Conservation (phyloP, 2,797 vertebrate species). For the Serranus cabrilla region DNA sequence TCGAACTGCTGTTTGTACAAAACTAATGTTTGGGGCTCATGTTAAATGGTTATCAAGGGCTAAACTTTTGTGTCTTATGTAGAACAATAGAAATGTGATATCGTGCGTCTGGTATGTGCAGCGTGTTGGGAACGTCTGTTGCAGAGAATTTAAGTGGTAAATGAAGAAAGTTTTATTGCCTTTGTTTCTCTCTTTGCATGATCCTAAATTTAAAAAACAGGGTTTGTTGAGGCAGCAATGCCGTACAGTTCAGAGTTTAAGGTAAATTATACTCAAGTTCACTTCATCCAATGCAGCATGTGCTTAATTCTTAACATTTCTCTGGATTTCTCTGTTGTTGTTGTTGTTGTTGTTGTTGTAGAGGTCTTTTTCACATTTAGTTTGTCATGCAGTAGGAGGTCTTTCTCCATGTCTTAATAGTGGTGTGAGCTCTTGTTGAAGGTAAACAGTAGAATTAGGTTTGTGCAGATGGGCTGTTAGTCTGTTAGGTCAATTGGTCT, state of each 20-base stretch:
- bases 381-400: conserved; percentile 9
- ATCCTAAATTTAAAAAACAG: conserved; percentile 30
- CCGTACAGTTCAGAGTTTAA: not conserved
- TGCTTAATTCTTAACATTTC: not conserved
- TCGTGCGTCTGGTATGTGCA: conserved; percentile 3
- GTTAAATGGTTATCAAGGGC: not conserved
- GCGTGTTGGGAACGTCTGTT: conserved; percentile 1
- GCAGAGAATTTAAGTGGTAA: conserved; percentile 13
- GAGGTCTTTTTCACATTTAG: not conserved
- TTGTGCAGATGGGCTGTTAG: conserved; percentile 2
- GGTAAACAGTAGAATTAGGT: conserved; percentile 65
- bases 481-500: conserved; percentile 40
- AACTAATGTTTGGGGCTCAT: not conserved
- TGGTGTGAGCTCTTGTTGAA: conserved; percentile 45
- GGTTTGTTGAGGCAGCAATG: conserved; percentile 8
- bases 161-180: conserved; percentile 5
- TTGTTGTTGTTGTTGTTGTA: not conserved
- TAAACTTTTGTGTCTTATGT: conserved; percentile 7
- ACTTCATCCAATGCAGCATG: not conserved
- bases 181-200: conserved; percentile 25
- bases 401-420: conserved; percentile 12
- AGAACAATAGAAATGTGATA: conserved; percentile 8
- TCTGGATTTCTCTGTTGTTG: too few species aligned
- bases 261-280: not conserved
- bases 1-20: not conserved